phyloP scores from a whole-genome alignment of 35 echinoderm and acorn worm species.

The Nesometra sesokonis region DNA sequence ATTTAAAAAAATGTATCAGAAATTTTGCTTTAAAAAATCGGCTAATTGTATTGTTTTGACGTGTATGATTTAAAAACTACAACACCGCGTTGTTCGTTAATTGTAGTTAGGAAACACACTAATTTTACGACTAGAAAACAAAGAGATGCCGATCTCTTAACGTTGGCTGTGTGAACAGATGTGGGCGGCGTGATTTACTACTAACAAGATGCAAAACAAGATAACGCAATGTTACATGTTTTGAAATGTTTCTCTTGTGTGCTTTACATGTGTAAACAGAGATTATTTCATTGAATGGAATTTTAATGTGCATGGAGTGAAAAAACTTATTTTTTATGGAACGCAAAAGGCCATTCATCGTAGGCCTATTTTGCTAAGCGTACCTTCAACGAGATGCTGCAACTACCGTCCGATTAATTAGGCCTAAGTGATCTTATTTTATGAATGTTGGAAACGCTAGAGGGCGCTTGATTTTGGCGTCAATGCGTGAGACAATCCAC shows the following conservation, averaged over 20 bases:
- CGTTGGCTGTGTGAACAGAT: neutral
- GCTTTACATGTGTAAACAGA: neutral
- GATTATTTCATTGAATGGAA: neutral
- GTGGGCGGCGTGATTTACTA: neutral
- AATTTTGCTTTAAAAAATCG: no score
- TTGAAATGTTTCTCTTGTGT: neutral
- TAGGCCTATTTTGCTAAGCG: no score
- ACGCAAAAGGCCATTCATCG: no score
- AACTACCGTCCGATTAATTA: no score
- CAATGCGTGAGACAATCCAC: no score
- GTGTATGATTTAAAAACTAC: neutral
- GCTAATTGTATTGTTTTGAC: neutral
- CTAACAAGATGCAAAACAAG: neutral
- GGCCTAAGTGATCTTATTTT: no score
- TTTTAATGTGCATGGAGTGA: no score
- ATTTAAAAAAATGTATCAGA: no score
- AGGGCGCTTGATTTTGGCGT: no score
- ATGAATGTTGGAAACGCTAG: no score
- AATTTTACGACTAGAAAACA: neutral
- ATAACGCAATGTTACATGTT: neutral
- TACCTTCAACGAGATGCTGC: no score
- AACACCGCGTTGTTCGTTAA: neutral
- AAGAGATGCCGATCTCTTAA: neutral
- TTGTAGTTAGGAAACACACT: neutral
- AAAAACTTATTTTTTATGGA: no score